These are phyloP conservation scores for Limonius californicus DNA, from an alignment of 1,140 invertebrate species.

Conservation along the genomic window DNA sequence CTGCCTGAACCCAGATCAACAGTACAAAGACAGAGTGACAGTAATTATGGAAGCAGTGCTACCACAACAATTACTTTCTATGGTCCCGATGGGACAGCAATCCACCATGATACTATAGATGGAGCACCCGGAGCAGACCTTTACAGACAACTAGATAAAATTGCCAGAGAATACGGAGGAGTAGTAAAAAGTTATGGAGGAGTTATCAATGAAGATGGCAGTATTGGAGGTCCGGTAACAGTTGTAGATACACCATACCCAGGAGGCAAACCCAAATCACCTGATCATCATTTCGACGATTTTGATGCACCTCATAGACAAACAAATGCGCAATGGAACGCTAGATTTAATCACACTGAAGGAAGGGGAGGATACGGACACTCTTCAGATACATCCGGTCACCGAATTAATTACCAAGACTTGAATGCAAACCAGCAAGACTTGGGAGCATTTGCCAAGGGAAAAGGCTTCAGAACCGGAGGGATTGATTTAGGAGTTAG, in stretches of 20 bases:
- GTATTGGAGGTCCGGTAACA: neutral
- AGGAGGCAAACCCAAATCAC: neutral
- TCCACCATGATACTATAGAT: neutral
- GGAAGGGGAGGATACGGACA: neutral
- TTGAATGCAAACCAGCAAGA: neutral
- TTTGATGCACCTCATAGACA: neutral
- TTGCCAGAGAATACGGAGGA: neutral
- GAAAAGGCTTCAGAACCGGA: neutral
- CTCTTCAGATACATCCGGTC: neutral
- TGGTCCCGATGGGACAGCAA: neutral
- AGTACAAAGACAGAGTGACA: neutral
- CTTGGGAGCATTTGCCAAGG: neutral
- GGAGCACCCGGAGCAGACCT: neutral
- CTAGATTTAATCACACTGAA: neutral
- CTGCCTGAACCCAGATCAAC: neutral
- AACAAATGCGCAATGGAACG: no score
- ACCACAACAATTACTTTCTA: neutral
- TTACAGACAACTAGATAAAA: neutral
- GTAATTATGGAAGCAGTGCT: neutral
- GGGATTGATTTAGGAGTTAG: neutral
- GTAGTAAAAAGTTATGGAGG: neutral
- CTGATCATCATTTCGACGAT: neutral
- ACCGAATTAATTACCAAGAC: neutral
- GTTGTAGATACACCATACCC: constrained; percentile 4
- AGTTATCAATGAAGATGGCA: neutral